These are phyloP conservation scores for Unio pictorum DNA, from an alignment of 2,888 invertebrate genomes.

Conservation along the genomic window DNA sequence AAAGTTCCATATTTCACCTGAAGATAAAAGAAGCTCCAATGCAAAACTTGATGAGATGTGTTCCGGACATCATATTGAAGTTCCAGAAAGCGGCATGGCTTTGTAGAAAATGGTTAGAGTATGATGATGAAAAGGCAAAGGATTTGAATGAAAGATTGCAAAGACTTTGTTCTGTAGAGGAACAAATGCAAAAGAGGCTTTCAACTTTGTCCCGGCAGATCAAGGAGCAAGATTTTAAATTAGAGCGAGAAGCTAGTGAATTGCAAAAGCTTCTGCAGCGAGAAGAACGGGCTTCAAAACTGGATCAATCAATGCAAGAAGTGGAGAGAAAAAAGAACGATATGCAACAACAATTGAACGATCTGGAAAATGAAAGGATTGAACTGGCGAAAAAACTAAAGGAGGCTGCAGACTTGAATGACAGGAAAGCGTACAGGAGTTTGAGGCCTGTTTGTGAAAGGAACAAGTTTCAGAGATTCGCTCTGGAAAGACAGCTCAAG, in stretches of 20 bases:
- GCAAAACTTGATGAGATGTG: slow-evolving; percentile 43
- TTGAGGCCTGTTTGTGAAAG: slow-evolving; percentile 47
- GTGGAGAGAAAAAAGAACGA: slow-evolving; percentile 33
- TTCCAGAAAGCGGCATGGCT: slow-evolving; percentile 57
- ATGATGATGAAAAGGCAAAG: slow-evolving; percentile 56
- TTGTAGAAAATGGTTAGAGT: slow-evolving; percentile 51
- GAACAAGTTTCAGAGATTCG: slow-evolving; percentile 54
- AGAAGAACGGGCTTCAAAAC: slow-evolving; percentile 49
- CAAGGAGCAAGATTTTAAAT: slow-evolving; percentile 40
- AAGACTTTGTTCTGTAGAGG: slow-evolving; percentile 47
- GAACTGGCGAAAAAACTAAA: slow-evolving; percentile 38
- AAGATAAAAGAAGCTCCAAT: slow-evolving; percentile 45
- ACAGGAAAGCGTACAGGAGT: slow-evolving; percentile 33
- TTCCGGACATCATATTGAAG: slow-evolving; percentile 59
- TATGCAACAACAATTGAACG: slow-evolving; percentile 30
- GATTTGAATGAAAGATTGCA: slow-evolving; percentile 50
- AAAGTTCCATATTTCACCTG: slow-evolving; percentile 40
- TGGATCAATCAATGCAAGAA: slow-evolving; percentile 45
- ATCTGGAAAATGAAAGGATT: slow-evolving; percentile 40
- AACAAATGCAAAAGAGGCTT: slow-evolving; percentile 43
- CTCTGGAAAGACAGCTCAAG: slow-evolving; percentile 49
- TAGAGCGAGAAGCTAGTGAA: slow-evolving; percentile 46
- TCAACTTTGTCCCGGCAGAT: slow-evolving; percentile 45
- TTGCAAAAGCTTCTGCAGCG: slow-evolving; percentile 49
- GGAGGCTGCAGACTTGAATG: slow-evolving; percentile 30